Evolutionary conservation across 1,140 invertebrate species (phyloP), one percentile per base, ranked within the genome.

Genomic region (Diorhabda elongata): DNA sequence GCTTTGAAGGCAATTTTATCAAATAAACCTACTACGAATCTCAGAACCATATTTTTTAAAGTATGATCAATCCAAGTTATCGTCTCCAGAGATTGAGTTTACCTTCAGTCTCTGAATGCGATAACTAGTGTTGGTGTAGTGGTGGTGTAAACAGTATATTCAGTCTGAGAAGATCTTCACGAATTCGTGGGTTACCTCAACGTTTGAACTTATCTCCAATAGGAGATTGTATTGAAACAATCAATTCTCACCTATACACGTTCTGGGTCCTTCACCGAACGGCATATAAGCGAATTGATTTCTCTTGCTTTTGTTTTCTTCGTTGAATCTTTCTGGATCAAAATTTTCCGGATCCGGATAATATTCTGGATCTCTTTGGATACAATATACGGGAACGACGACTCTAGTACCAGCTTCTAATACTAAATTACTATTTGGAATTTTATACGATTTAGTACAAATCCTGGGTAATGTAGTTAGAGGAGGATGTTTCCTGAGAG

Each of bases 241-340:
- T 60, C 6, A 9, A 9, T 3, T n/a, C 42, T 63, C 67, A 82
- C 83, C 83, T 45, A 89, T 82, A 68, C 88, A 89, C 71, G 87
- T 87, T 52, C 88, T 76, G 0, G 84, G 84, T 11, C 88, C 88
- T 69, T 86, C 86, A 2, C 87, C 87, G 70, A 90, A 90, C 4
- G 88, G 85, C 63, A 89, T 52, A 52, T 8, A 52, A 3, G 47
- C 47, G n/a, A 52, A 3, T 52, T 6, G 47, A 52, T 52, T 6
- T n/a, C 47, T 6, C n/a, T 52, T 52, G 47, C 6, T n/a, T 52
- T 52, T 52, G 47, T 52, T 52, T 52, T 71, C 83, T 6, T 82
- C 80, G 61, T 81, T 69, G 72, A 88, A 89, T 61, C 88, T 80
- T 71, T 89, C 86, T 0, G 88, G 88, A 73, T 85, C 81, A 71